Percentiles rank a stretch among this genome's conserved stretches.
These are phyloP conservation scores for Trypoxylus dichotomus DNA, from an alignment of 1,140 invertebrate species.

Conservation along the genomic window DNA sequence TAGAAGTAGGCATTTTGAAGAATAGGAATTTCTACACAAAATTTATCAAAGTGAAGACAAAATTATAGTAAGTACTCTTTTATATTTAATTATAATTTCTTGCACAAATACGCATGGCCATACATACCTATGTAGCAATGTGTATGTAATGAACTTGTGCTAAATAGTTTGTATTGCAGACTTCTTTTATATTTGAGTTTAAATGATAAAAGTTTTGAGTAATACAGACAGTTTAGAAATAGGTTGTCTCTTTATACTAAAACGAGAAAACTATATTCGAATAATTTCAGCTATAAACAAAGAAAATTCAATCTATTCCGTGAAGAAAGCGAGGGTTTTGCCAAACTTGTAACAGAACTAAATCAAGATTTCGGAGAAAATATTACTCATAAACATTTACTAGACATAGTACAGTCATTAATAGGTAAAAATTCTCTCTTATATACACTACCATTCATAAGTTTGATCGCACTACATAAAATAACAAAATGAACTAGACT, in stretches of 20 bases:
- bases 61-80: constrained; percentile 85
- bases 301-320: constrained; percentile 98
- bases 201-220: constrained; percentile 32
- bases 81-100: not conserved
- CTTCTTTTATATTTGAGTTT: constrained; percentile 37
- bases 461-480: too few relatives aligned
- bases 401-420: constrained; percentile 88
- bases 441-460: too few relatives aligned
- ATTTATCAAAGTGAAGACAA: constrained; percentile 98
- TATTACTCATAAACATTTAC: constrained; percentile 62
- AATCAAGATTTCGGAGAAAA: constrained; percentile 81
- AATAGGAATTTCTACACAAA: constrained; percentile 92
- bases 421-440: constrained; percentile 68
- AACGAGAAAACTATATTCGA: not conserved
- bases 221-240: constrained; percentile 10
- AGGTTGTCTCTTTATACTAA: not conserved
- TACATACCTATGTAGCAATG: not conserved
- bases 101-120: not conserved
- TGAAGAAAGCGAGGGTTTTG: constrained; percentile 99
- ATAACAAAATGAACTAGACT: too few relatives aligned
- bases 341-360: constrained; percentile 95
- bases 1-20: constrained; percentile 89
- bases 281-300: constrained; percentile 91
- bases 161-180: constrained; percentile 34
- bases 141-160: not conserved